Evolutionary conservation across 2,888 invertebrate genomes (phyloP).

Genomic region (Lymantria dispar): DNA sequence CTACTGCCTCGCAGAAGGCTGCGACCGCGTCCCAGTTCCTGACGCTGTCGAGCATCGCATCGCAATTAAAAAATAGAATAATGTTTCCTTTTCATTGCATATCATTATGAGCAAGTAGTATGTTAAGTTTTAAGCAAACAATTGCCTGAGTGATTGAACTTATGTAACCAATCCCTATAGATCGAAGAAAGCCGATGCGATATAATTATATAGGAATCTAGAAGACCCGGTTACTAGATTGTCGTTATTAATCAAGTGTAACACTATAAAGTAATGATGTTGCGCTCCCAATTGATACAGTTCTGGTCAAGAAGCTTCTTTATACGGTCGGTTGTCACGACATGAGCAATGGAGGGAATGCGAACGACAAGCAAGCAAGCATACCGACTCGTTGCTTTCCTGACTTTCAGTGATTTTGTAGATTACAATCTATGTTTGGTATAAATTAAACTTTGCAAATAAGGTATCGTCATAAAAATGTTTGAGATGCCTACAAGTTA

Average conservation of each 20-base stretch:
- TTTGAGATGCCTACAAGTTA: conserved; percentile 3
- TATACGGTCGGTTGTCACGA: conserved; percentile 33
- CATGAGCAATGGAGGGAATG: conserved; percentile 31
- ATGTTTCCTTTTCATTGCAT: background rate
- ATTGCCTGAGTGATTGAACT: conserved; percentile 41
- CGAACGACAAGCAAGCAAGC: conserved; percentile 22
- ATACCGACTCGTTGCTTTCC: background rate
- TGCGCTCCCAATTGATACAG: conserved; percentile 14
- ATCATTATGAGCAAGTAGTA: background rate
- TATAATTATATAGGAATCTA: conserved; percentile 64
- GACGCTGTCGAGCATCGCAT: too few species aligned
- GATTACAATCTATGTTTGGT: too few species aligned
- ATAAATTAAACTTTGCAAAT: background rate
- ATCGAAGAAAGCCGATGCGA: conserved; percentile 61
- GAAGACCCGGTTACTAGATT: conserved; percentile 62
- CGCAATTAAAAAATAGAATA: too few species aligned
- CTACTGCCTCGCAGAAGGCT: too few species aligned
- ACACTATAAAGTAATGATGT: conserved; percentile 43
- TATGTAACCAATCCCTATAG: conserved; percentile 44
- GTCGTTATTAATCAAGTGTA: conserved; percentile 60
- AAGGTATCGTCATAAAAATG: conserved; percentile 8
- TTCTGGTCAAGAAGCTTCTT: conserved; percentile 20
- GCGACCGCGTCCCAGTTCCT: too few species aligned
- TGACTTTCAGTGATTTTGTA: too few species aligned
- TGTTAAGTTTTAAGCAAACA: too few species aligned